phyloP scores from a whole-genome alignment of 2,888 invertebrate genomes.

The Syrista parreyssii region DNA sequence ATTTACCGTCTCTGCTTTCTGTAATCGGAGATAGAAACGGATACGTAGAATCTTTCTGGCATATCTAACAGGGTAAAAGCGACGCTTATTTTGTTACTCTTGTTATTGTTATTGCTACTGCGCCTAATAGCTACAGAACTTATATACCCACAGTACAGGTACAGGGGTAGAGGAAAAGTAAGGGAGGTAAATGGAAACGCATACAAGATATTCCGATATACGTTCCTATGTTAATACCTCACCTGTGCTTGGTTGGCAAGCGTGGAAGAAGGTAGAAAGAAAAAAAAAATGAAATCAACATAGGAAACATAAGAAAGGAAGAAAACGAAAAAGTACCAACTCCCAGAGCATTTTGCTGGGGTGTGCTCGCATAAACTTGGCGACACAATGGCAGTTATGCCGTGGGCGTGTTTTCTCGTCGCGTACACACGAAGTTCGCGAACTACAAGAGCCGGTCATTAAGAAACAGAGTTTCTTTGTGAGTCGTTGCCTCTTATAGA shows the following conservation, averaged over 20 bases:
- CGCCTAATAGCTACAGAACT: background rate
- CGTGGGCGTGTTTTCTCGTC: slow-evolving; percentile 16
- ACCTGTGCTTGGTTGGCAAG: background rate
- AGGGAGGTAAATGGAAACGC: background rate
- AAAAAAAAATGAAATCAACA: background rate
- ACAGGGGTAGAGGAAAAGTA: background rate
- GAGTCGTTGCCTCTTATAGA: slow-evolving; percentile 34
- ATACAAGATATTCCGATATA: background rate
- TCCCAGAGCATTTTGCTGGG: background rate
- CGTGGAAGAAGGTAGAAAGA: background rate
- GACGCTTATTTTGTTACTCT: background rate
- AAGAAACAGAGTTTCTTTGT: slow-evolving; percentile 37
- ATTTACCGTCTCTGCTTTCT: background rate
- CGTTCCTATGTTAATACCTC: background rate
- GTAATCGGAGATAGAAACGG: background rate
- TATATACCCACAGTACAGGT: background rate
- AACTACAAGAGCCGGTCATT: slow-evolving; percentile 34
- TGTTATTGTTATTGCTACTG: background rate
- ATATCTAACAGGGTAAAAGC: background rate
- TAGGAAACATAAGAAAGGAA: background rate
- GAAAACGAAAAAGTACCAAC: background rate
- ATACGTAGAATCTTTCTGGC: background rate
- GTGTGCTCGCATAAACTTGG: slow-evolving; percentile 12
- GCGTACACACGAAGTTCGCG: background rate
- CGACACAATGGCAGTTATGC: slow-evolving; percentile 19